Base-by-base conservation (phyloP, 2,113 vertebrate genomes). In the Zosterops borbonicus region DNA sequence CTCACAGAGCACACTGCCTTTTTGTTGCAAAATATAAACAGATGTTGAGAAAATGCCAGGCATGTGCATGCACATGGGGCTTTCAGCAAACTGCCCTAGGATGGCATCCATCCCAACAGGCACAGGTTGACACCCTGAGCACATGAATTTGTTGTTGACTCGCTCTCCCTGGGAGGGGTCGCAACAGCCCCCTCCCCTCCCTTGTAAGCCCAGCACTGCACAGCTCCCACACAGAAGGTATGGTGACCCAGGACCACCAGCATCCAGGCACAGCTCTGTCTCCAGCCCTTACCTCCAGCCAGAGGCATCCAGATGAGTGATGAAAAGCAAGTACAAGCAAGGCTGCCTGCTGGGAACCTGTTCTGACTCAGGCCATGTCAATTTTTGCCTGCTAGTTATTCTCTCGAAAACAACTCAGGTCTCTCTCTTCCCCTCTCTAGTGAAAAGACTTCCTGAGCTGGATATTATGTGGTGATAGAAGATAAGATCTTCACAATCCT, bases 1-100 rank as follows among this genome's bases (percentile, higher is more conserved):
- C 47, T 18, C 63, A 8, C 76, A 47, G 90, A 65, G 29, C 90
- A 47, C n/a, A 14, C 21, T 20, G n/a, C n/a, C 29, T 42, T 71
- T 62, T 21, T n/a, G 5, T 59, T 46, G 44, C 76, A 76, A 83
- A 77, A 78, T 12, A 31, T 1, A 35, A 46, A 41, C 41, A 44
- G 44, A 25, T 31, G 53, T 9, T 84, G 46, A 88, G 71, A 56
- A 90, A 92, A 55, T 3, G 6, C 31, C 21, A 27, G 29, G 73
- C 71, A 77, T 25, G 0, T 0, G 0, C 1, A 2, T 0, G 0
- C 64, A 55, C 1, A 0, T 39, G 6, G 31, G 28, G 37, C 46
- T 64, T 59, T 77, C 47, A 35, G 78, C 46, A 47, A 64, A 44
- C 85, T 82, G 74, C 33, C 75, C 83, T 86, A 8, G 4, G 52